A percentile compares a stretch with the other conserved stretches of the same genome.
Evolutionary conservation across 2,888 invertebrate genomes (phyloP).

Genomic region (Diloba caeruleocephala): DNA sequence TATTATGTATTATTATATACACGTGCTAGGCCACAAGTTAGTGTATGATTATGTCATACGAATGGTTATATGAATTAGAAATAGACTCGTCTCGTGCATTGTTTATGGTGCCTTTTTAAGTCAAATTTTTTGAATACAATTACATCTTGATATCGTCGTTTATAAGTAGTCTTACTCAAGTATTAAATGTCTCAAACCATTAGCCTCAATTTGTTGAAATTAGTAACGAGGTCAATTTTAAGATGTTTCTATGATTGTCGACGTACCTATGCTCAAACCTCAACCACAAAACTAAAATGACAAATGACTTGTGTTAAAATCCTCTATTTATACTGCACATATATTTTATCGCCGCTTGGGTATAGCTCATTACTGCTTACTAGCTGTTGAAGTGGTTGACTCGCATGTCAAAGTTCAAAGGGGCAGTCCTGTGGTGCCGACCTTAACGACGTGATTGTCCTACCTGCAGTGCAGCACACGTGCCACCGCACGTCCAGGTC

Average conservation of each 20-base stretch:
- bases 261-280: too few species aligned
- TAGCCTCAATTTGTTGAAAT: too few species aligned
- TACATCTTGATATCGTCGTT: neutral
- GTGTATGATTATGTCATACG: conserved; percentile 50
- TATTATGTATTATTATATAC: too few species aligned
- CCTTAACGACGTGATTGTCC: conserved; percentile 68
- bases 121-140: conserved; percentile 1
- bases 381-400: too few species aligned
- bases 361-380: neutral
- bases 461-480: conserved; percentile 67
- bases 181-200: neutral
- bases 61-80: conserved; percentile 39
- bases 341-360: conserved; percentile 18
- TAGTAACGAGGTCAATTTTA: too few species aligned
- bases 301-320: neutral
- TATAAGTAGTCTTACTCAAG: neutral
- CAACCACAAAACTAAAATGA: too few species aligned
- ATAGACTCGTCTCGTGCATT: conserved; percentile 31
- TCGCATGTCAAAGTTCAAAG: conserved; percentile 45
- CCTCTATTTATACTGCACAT: conserved; percentile 17
- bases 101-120: too few species aligned
- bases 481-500: conserved; percentile 68
- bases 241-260: too few species aligned
- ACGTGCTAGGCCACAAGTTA: conserved; percentile 45
- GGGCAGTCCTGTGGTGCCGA: conserved; percentile 52